Evolutionary conservation across 2,797 vertebrate species (phyloP), one percentile per base, ranked within the genome.

Genomic region (Coendou prehensilis): DNA sequence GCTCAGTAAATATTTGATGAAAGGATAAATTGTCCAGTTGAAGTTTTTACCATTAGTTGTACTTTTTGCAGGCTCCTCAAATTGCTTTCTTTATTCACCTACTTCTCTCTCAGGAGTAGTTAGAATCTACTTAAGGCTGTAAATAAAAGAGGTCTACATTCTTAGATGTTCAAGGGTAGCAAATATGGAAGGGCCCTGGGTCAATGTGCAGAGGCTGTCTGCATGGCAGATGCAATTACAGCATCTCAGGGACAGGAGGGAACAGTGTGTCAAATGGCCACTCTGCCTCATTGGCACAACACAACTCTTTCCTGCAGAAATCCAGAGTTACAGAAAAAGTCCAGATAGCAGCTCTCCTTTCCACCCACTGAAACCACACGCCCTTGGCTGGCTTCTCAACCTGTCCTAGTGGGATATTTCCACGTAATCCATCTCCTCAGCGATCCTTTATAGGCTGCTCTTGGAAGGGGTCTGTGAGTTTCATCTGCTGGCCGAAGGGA

Each of bases 71-170:
- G 84, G 41, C 45, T 95, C 56, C 47, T 89, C 67, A 47, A 14
- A 83, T 86, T 95, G 64, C 82, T 89, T 93, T 90, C 84, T 92
- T 92, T 95, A 47, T 91, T 96, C 0, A 0, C 91, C 63, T 75
- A 17, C 69, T 83, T 96, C 87, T 95, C 93, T 97, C 91, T 91
- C 73, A 92, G 93, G 94, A 92, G 56, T 89, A 91, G 89, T 93
- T 94, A 90, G 85, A 93, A 85, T 84, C 84, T 93, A 89, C 37
- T 82, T 63, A 89, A 67, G 84, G 37, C 61, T 94, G 67, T 94
- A 94, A 96, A 94, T 96, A 93, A 94, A 75, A 47, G 26, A 89
- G 61, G 63, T 41, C 89, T 85, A 28, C 5, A 18, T 93, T 91
- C 76, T 37, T 37, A 41, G 73, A 69, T 90, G 15, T 75, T 93